These are phyloP conservation scores for Ceratitis capitata DNA, from an alignment of 1,140 invertebrate genomes.

Conservation along the genomic window DNA sequence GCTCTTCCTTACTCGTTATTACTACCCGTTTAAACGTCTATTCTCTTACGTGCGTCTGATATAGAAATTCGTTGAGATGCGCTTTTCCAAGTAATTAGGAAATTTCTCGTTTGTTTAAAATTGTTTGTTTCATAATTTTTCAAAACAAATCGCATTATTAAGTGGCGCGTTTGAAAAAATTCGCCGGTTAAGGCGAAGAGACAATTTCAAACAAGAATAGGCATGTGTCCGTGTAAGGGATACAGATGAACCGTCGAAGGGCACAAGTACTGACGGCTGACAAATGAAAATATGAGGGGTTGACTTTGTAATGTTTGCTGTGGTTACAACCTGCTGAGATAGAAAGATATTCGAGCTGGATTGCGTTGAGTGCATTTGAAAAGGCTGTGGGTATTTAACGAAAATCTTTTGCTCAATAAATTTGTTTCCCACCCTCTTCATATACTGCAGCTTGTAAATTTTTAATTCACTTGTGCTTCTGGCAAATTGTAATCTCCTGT, in stretches of 20 bases:
- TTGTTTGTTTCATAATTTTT: constrained; percentile 21
- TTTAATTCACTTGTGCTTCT: constrained; percentile 29
- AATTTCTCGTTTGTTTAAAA: not conserved
- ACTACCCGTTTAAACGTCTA: no score
- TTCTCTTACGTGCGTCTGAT: no score
- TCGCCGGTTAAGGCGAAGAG: no score
- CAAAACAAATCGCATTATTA: constrained; percentile 9
- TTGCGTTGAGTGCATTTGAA: not conserved
- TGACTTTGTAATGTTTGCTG: constrained; percentile 7
- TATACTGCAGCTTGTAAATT: not conserved
- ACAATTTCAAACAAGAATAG: not conserved
- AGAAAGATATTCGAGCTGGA: not conserved
- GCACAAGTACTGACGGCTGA: not conserved
- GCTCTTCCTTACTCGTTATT: no score
- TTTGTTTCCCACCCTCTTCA: not conserved
- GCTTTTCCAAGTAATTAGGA: not conserved
- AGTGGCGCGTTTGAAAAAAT: not conserved
- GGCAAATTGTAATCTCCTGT: constrained; percentile 39
- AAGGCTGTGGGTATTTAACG: constrained; percentile 23
- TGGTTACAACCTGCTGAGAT: constrained; percentile 34
- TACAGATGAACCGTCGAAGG: not conserved
- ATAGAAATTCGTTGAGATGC: no score
- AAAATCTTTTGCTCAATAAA: constrained; percentile 44
- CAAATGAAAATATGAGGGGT: not conserved
- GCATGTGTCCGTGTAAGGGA: not conserved